Conservation (phyloP, 2,797 vertebrate species). For the Basileuterus tristriatus region DNA sequence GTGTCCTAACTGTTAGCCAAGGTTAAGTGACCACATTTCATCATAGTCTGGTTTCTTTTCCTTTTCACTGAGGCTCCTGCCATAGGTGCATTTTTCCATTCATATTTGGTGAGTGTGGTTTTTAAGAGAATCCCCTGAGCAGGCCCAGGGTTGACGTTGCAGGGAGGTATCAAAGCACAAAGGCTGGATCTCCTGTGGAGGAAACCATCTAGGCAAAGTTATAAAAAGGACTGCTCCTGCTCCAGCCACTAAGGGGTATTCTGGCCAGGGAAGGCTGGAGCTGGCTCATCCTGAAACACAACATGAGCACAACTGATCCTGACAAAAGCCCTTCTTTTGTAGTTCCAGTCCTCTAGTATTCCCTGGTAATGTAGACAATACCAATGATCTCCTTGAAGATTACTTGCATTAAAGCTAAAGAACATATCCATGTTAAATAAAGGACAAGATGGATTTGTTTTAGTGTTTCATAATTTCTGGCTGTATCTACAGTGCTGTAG, state of each 20-base stretch:
- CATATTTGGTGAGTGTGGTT: not conserved
- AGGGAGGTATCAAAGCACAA: not conserved
- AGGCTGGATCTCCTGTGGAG: not conserved
- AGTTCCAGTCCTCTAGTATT: not conserved
- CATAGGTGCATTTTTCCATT: not conserved
- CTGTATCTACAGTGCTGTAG: not conserved
- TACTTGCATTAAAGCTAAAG: not conserved
- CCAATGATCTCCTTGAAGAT: not conserved
- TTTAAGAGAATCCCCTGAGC: not conserved
- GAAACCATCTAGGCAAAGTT: not conserved
- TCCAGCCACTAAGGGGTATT: not conserved
- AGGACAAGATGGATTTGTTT: not conserved
- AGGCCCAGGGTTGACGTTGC: not conserved
- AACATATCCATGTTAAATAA: not conserved
- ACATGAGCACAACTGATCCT: not conserved
- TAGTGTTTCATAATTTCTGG: not conserved
- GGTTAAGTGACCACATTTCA: not conserved
- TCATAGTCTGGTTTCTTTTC: not conserved
- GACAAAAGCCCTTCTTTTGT: not conserved
- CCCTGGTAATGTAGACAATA: not conserved
- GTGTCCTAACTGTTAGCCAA: not conserved
- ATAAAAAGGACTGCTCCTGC: not conserved
- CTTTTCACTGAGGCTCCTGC: not conserved
- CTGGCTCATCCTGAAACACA: rapidly evolving
- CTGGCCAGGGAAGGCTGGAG: not conserved